Base-by-base conservation (phyloP, 2,113 vertebrate species). In the Leptobrachium leishanense region DNA sequence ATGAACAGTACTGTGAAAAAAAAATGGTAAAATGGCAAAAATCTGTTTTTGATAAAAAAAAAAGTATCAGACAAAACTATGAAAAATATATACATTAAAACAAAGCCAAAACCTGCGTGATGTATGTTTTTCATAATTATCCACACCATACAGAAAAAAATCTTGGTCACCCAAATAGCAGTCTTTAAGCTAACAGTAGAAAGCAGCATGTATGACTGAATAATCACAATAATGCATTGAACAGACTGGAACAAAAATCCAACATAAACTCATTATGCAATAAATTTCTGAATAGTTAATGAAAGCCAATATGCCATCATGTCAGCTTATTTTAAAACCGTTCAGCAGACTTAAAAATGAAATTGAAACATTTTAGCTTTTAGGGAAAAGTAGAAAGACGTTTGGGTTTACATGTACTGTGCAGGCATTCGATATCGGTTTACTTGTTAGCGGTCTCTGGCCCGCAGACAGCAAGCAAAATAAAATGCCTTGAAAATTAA, bases 381-480 rank as follows among this genome's bases (percentile, higher is more conserved):
- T 11, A 57, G n/a, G 64, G 15, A 4, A 43, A 8, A 72, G 6
- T 7, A 63, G 57, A 72, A 42, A 6, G 59, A 54, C 39, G 68
- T 76, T 5, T 68, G 65, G 57, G 75, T 65, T 44, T 2, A 57
- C 62, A 39, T 44, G 13, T 59, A 73, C 62, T 41, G 41, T 50
- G 46, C 46, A 50, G 46, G 54, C 63, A 44, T 67, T 44, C 57
- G 71, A 73, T 69, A 79, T 46, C 10, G 31, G 9, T 59, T 73
- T 73, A 43, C n/a, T 59, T 79, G 63, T 79, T 73, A 79, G 77
- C 44, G 63, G 63, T 79, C 67, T 43, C 77, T 79, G 70, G 77
- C 44, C 77, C 70, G 40, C 42, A 53, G 77, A 72, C 44, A 68
- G 77, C 72, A 57, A 43, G 46, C 41, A 2, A 64, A n/a, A 67